Evolutionary conservation across 2,888 invertebrate genomes (phyloP).

Genomic region (Suillia variegata): DNA sequence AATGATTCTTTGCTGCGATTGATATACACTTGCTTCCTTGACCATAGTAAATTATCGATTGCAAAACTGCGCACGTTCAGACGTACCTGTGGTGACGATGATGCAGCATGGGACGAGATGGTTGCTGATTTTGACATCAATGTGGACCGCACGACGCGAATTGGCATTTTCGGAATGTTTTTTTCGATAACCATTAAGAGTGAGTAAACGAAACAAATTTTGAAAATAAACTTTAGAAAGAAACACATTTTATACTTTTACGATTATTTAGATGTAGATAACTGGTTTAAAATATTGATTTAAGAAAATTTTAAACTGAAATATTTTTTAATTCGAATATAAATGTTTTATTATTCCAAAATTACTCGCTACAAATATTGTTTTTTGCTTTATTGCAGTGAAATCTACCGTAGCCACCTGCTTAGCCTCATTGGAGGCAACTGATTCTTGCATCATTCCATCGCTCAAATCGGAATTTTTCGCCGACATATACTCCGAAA

Average conservation of each 20-base stretch:
- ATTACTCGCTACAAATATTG: too few species aligned
- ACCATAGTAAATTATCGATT: constrained; percentile 51
- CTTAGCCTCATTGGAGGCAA: constrained; percentile 57
- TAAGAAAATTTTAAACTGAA: too few species aligned
- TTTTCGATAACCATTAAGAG: constrained; percentile 51
- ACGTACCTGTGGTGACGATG: constrained; percentile 30
- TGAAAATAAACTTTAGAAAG: not conserved
- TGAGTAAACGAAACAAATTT: constrained; percentile 26
- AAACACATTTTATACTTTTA: too few species aligned
- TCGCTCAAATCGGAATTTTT: constrained; percentile 44
- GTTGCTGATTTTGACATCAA: constrained; percentile 60
- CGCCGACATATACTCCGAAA: constrained; percentile 42
- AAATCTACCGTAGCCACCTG: constrained; percentile 54
- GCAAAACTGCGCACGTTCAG: constrained; percentile 47
- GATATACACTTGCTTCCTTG: constrained; percentile 51
- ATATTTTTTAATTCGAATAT: too few species aligned
- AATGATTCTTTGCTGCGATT: constrained; percentile 56
- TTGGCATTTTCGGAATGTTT: constrained; percentile 56
- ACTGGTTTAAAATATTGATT: not conserved
- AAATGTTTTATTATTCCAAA: too few species aligned
- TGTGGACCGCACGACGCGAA: constrained; percentile 56
- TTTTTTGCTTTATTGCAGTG: too few species aligned
- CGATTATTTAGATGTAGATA: not conserved
- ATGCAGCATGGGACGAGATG: constrained; percentile 44
- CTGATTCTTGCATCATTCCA: constrained; percentile 57